Evolutionary conservation across 2,888 invertebrate species (phyloP).

Genomic region (Chalcis sispes): DNA sequence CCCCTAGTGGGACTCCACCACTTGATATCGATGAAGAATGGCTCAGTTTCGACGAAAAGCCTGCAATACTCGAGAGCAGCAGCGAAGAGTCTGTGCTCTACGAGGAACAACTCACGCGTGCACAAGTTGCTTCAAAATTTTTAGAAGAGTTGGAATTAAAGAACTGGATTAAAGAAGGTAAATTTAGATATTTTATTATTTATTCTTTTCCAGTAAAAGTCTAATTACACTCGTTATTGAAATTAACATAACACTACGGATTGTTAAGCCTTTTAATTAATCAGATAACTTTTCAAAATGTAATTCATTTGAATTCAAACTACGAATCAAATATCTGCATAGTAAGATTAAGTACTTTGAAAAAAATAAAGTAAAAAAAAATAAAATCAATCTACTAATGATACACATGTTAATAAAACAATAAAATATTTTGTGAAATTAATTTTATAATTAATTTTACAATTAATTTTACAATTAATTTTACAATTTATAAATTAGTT

Average conservation of each 20-base stretch:
- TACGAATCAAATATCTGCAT: too few relatives aligned
- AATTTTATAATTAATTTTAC: too few relatives aligned
- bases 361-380: neutral
- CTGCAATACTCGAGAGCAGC: constrained; percentile 63
- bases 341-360: too few relatives aligned
- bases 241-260: too few relatives aligned
- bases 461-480: too few relatives aligned
- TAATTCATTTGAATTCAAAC: too few relatives aligned
- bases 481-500: too few relatives aligned
- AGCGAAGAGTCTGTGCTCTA: constrained; percentile 65
- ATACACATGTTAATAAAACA: too few relatives aligned
- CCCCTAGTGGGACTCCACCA: constrained; percentile 76
- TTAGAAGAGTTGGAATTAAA: constrained; percentile 81
- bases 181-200: constrained; percentile 20
- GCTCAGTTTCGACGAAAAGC: constrained; percentile 69
- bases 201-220: neutral
- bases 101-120: constrained; percentile 71
- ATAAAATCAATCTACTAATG: neutral
- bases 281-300: too few relatives aligned
- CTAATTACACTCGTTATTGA: too few relatives aligned
- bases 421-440: too few relatives aligned
- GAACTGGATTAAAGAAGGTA: constrained; percentile 83
- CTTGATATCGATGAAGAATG: constrained; percentile 70
- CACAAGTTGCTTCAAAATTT: constrained; percentile 81
- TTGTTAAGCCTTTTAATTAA: too few relatives aligned